Evolutionary conservation across 2,888 invertebrate genomes (phyloP), one percentile per base, ranked within the genome.

Genomic region (Chaetogeoica ovagalla): DNA sequence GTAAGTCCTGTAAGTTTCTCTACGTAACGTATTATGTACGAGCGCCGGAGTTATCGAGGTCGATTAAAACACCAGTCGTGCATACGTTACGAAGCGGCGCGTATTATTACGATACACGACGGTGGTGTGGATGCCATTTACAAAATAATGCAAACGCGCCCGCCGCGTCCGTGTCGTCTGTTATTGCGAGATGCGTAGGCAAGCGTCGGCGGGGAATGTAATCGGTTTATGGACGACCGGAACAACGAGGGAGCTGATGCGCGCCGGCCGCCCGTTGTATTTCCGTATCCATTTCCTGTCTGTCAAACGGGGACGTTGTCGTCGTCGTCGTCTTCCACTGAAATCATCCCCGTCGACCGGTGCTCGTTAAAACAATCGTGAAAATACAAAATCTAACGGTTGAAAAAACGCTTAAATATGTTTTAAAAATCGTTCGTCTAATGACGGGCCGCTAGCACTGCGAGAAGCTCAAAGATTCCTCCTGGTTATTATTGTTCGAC

Each of bases 221-320:
- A 74, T 74, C 73, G 73, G 73, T 74, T 74, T 74, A 74, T 65
- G 73, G 63, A 21, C 37, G 62, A 55, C 73, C 73, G 73, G 73
- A 74, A 62, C 48, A 30, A 52, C 62, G 0, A 43, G 59, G 59
- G n/a, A 62, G 48, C 5, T 37, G 17, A 23, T 52, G 37, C 37
- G 2, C 37, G 15, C 60, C 6, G 30, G 52, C 52, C n/a, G 15
- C 15, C n/a, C 19, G 73, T 74, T 39, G 63, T 55, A 74, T 74
- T 65, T 74, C 73, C 72, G 72, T 62, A 72, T 62, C 72, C 73
- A 74, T 74, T 74, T 73, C 73, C 73, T n/a, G 63, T 30, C 63
- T 52, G 73, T 72, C 63, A 30, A 43, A 6, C 48, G 1, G 43
- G 4, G 39, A 37, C 30, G n/a, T 19, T 9, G 37, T 19, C 37